phyloP scores from a whole-genome alignment of 1,140 invertebrate species.

The Thalassaphorura encarpata region DNA sequence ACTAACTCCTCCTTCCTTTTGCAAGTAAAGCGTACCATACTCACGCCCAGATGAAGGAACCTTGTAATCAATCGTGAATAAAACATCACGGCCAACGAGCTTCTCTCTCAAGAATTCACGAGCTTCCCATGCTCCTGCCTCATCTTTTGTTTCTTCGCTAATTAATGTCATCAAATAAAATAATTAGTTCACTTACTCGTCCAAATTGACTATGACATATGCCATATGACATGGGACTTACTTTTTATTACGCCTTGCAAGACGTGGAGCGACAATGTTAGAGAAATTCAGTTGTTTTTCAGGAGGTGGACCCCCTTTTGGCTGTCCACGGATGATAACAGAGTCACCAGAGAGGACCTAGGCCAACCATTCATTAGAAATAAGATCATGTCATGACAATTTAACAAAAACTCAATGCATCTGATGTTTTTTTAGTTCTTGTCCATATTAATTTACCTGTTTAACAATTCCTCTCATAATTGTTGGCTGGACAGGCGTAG shows the following conservation, averaged over 20 bases:
- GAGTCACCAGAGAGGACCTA: constrained; percentile 84
- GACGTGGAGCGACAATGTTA: constrained; percentile 81
- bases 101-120: constrained; percentile 88
- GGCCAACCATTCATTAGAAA: constrained; percentile 27
- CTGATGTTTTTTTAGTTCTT: background rate
- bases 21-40: constrained; percentile 78
- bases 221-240: too few relatives aligned
- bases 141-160: constrained; percentile 24
- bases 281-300: constrained; percentile 84
- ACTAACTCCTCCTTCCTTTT: constrained; percentile 60
- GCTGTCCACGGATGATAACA: constrained; percentile 69
- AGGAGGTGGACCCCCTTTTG: constrained; percentile 70
- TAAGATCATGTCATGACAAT: background rate
- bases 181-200: too few relatives aligned
- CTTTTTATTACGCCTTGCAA: constrained; percentile 67
- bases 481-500: constrained; percentile 27
- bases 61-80: constrained; percentile 50
- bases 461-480: constrained; percentile 47
- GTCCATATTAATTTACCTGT: constrained; percentile 40
- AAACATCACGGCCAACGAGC: constrained; percentile 77
- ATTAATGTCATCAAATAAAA: too few relatives aligned
- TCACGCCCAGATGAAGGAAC: constrained; percentile 54
- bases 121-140: constrained; percentile 81
- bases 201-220: too few relatives aligned
- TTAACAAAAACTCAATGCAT: background rate